A percentile compares a stretch with the other conserved stretches of the same genome.
Conservation (phyloP, 1,140 invertebrate species). For the Antheraea mylitta region DNA sequence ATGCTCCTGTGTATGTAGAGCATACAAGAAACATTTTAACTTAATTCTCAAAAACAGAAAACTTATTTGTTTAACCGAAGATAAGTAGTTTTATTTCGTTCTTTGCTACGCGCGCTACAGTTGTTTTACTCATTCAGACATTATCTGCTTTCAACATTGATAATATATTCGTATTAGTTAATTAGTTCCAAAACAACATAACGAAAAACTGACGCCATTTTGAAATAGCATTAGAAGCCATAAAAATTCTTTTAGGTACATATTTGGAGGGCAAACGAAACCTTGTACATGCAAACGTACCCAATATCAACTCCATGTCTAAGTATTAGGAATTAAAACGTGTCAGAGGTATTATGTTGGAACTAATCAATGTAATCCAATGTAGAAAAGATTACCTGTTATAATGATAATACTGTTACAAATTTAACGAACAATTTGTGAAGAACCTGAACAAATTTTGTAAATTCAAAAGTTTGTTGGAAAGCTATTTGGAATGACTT, state of each 20-base stretch:
- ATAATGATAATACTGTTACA: neutral
- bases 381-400: neutral
- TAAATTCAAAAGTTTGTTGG: too few relatives aligned
- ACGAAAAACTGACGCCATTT: conserved; percentile 61
- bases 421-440: neutral
- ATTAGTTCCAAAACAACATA: conserved; percentile 5
- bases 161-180: conserved; percentile 1
- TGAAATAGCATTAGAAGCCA: conserved; percentile 58
- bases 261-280: conserved; percentile 56
- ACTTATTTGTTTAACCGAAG: too few relatives aligned
- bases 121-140: too few relatives aligned
- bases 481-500: too few relatives aligned
- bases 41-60: too few relatives aligned
- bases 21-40: too few relatives aligned
- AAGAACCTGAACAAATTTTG: neutral
- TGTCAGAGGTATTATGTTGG: conserved; percentile 22
- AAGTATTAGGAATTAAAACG: conserved; percentile 29
- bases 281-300: conserved; percentile 40
- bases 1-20: too few relatives aligned
- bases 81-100: too few relatives aligned
- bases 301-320: conserved; percentile 28
- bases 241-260: conserved; percentile 48
- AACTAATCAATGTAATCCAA: neutral
- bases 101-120: too few relatives aligned
- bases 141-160: too few relatives aligned